Evolutionary conservation across 2,797 vertebrate genomes (phyloP).

Genomic region (Alfaro cultratus): DNA sequence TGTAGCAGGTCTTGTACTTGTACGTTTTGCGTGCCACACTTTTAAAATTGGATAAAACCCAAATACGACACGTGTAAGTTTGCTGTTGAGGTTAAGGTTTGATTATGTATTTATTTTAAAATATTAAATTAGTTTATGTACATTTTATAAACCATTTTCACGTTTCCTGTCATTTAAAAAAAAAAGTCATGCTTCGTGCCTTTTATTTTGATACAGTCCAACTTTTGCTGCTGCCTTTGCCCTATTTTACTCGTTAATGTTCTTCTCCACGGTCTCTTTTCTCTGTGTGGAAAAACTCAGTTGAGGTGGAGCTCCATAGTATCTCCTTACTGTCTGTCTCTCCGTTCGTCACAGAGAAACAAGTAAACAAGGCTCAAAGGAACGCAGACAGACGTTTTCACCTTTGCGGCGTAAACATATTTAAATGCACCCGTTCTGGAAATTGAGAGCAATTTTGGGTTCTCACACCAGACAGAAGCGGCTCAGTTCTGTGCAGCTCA

Average conservation of each 20-base stretch:
- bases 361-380: conserved; percentile 16
- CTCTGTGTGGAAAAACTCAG: conserved; percentile 48
- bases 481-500: conserved; percentile 42
- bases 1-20: background rate
- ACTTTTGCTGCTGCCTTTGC: background rate
- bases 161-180: background rate
- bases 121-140: background rate
- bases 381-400: background rate
- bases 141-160: background rate
- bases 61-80: background rate
- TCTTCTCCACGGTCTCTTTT: background rate
- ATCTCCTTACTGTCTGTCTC: conserved; percentile 22
- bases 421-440: background rate
- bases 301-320: conserved; percentile 17
- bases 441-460: conserved; percentile 21
- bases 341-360: background rate
- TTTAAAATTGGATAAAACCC: background rate
- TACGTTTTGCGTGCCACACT: background rate
- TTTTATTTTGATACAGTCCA: background rate
- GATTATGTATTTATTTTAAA: background rate
- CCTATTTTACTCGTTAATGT: background rate
- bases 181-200: background rate
- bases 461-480: conserved; percentile 31
- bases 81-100: background rate
- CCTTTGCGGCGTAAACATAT: conserved; percentile 2